These are phyloP conservation scores for Proctacanthus coquilletti DNA, from an alignment of 1,140 invertebrate species.

Conservation along the genomic window DNA sequence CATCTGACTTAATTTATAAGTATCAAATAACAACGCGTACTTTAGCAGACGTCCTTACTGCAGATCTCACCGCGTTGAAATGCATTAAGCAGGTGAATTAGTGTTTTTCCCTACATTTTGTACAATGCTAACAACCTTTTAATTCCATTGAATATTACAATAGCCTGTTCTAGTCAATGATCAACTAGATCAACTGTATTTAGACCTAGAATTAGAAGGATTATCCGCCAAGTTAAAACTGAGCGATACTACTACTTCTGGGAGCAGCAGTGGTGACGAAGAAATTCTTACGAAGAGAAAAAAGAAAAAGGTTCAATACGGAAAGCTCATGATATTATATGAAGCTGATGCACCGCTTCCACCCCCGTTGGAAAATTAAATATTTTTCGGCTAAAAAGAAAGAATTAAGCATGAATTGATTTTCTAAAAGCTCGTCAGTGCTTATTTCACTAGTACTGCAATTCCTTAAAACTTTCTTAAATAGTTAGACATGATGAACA, in stretches of 20 bases:
- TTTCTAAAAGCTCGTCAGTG: no score
- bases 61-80: conserved; percentile 39
- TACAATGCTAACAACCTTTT: background rate
- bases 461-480: no score
- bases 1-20: conserved; percentile 42
- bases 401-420: no score
- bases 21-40: conserved; percentile 42
- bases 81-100: conserved; percentile 35
- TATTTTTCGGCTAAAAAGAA: no score
- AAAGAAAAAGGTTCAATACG: conserved; percentile 33
- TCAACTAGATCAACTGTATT: conserved; percentile 52
- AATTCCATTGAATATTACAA: conserved; percentile 8
- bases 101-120: no score
- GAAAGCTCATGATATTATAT: conserved; percentile 39
- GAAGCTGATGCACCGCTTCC: conserved; percentile 44
- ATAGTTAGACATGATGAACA: no score
- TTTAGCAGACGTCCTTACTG: conserved; percentile 40
- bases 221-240: conserved; percentile 37
- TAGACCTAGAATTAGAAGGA: conserved; percentile 51
- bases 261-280: conserved; percentile 38
- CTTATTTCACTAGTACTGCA: no score
- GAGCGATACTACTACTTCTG: conserved; percentile 45
- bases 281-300: conserved; percentile 20
- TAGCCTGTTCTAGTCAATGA: conserved; percentile 56
- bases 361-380: no score